Percentiles rank a stretch among this genome's conserved stretches.
These are phyloP conservation scores for Brachionus rotundiformis DNA, from an alignment of 1,140 invertebrate species.

Conservation along the genomic window DNA sequence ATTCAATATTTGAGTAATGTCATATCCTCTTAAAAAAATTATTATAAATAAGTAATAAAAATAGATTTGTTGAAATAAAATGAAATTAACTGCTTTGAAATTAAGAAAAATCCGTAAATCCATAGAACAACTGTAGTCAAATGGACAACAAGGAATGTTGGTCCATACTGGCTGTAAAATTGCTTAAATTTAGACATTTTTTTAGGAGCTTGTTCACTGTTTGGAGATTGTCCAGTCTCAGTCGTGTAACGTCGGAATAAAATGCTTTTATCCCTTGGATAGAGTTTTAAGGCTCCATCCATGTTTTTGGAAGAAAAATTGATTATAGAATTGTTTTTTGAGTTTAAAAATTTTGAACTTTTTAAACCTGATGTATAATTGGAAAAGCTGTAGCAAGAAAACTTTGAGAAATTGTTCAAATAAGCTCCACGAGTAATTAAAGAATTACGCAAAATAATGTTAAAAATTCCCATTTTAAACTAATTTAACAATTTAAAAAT, in stretches of 20 bases:
- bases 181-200: slow-evolving; percentile 47
- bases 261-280: neutral
- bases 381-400: neutral
- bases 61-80: neutral
- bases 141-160: slow-evolving; percentile 39
- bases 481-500: neutral
- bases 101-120: slow-evolving; percentile 48
- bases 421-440: neutral
- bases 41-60: neutral
- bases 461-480: neutral
- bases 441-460: neutral
- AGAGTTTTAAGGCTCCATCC: neutral
- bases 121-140: slow-evolving; percentile 38
- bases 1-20: slow-evolving; percentile 39
- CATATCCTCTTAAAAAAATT: slow-evolving; percentile 19
- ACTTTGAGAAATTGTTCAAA: neutral
- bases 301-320: neutral
- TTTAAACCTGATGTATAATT: neutral
- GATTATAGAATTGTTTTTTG: neutral
- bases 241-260: neutral
- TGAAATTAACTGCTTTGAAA: slow-evolving; percentile 38
- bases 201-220: neutral
- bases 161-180: slow-evolving; percentile 49
- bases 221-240: neutral
- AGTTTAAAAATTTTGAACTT: neutral